Conservation (phyloP, 2,888 invertebrate species). For the Eremobia ochroleuca region DNA sequence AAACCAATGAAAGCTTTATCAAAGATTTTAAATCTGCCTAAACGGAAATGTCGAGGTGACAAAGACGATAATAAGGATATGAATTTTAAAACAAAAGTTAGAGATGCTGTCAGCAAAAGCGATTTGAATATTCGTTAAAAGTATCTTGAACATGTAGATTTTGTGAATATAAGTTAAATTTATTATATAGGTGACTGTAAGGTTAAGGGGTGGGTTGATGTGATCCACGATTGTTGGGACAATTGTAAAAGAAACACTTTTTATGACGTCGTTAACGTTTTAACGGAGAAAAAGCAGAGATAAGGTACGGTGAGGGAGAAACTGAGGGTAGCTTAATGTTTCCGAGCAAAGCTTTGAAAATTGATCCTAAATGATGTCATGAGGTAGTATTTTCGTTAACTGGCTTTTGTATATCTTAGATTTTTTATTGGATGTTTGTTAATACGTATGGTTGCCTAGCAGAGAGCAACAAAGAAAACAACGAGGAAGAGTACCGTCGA, state of each 20-base stretch:
- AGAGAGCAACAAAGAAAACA: background rate
- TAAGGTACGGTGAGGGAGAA: constrained; percentile 54
- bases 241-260: constrained; percentile 71
- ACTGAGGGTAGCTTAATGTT: constrained; percentile 59
- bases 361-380: constrained; percentile 31
- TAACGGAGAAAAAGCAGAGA: constrained; percentile 64
- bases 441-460: background rate
- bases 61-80: constrained; percentile 19
- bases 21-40: constrained; percentile 23
- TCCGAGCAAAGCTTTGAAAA: constrained; percentile 53
- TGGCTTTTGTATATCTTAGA: background rate
- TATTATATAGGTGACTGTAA: constrained; percentile 21
- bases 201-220: constrained; percentile 25
- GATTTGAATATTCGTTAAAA: constrained; percentile 35
- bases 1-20: constrained; percentile 33
- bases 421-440: background rate
- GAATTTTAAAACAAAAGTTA: constrained; percentile 44
- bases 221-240: constrained; percentile 59
- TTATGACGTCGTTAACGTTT: constrained; percentile 75
- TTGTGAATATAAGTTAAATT: constrained; percentile 1
- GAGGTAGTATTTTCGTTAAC: background rate
- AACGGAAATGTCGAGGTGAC: constrained; percentile 28
- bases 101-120: constrained; percentile 23
- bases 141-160: constrained; percentile 3
- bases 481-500: background rate